phyloP scores from a whole-genome alignment of 2,888 invertebrate genomes.

The Plagiodera versicolora region DNA sequence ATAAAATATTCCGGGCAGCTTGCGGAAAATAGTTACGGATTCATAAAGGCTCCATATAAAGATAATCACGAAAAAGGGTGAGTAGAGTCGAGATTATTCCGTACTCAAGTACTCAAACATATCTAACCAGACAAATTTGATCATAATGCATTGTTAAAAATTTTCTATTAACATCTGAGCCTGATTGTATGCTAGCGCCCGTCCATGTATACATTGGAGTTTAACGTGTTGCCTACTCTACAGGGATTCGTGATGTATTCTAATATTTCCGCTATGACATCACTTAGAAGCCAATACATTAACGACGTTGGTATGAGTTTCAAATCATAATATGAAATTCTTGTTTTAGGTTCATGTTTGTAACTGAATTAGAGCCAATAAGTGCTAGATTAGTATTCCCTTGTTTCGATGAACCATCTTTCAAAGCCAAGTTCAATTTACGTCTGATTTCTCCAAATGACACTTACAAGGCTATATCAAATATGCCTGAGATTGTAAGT shows the following conservation, averaged over 20 bases:
- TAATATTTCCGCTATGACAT: no score
- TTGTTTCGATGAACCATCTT: slow-evolving; percentile 43
- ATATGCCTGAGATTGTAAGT: slow-evolving; percentile 43
- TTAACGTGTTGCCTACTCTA: no score
- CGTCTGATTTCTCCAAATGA: slow-evolving; percentile 38
- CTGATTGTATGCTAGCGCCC: no score
- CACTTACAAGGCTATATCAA: slow-evolving; percentile 39
- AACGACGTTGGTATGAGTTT: no score
- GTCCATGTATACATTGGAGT: no score
- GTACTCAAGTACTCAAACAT: no score
- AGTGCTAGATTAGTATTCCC: slow-evolving; percentile 40
- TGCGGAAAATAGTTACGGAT: slow-evolving; percentile 67
- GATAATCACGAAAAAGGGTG: slow-evolving; percentile 27
- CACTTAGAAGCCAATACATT: no score
- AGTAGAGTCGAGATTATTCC: slow-evolving; percentile 6
- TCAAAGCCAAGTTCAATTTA: slow-evolving; percentile 41
- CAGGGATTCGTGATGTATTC: no score
- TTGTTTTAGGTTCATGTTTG: slow-evolving; percentile 34
- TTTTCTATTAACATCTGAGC: no score
- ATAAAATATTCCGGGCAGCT: slow-evolving; percentile 66
- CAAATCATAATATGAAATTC: no score
- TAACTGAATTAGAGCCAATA: slow-evolving; percentile 41
- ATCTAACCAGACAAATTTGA: no score
- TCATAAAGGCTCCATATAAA: slow-evolving; percentile 56
- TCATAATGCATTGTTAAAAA: no score